Conservation (phyloP, 2,888 invertebrate genomes). For the Agonopterix heracliana region DNA sequence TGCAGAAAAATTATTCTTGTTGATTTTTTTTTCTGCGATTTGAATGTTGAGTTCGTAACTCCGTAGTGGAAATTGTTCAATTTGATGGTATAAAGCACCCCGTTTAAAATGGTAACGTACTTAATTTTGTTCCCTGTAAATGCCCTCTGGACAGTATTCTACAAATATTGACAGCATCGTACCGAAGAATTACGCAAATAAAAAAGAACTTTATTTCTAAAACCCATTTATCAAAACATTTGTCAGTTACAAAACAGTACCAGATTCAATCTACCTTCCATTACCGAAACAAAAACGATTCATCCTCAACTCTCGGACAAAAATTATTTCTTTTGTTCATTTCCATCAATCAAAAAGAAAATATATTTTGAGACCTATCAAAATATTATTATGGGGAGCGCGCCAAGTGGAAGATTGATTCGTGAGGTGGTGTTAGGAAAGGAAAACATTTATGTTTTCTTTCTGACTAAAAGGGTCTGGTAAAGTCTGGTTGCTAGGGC, state of each 20-base stretch:
- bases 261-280: background rate
- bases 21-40: too few species aligned
- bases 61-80: too few species aligned
- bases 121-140: too few species aligned
- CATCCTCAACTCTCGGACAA: background rate
- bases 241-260: background rate
- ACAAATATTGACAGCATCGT: background rate
- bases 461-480: too few species aligned
- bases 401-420: conserved; percentile 1
- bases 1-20: too few species aligned
- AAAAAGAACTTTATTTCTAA: background rate
- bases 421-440: background rate
- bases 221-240: background rate
- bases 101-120: too few species aligned
- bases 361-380: conserved; percentile 5
- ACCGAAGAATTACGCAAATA: background rate
- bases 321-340: conserved; percentile 14
- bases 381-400: background rate
- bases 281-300: background rate
- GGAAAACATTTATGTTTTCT: background rate
- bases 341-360: conserved; percentile 21
- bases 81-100: too few species aligned
- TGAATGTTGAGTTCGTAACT: too few species aligned
- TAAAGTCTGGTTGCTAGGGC: too few species aligned
- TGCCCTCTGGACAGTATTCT: background rate